Evolutionary conservation across 2,113 vertebrate species (phyloP).

Genomic region (Rhinoptilus africanus): DNA sequence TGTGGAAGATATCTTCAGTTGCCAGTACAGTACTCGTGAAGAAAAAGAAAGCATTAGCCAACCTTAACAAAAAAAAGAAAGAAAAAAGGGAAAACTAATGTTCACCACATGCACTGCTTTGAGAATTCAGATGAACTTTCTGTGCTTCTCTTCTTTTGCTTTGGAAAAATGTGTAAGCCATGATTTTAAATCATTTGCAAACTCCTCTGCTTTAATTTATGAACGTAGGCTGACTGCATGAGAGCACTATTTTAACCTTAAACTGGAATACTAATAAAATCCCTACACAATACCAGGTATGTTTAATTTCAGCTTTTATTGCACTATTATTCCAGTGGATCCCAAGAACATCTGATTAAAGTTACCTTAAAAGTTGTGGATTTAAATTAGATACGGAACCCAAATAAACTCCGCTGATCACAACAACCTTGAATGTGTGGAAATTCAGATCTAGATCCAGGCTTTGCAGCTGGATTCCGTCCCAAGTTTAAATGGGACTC

Average conservation of each 20-base stretch:
- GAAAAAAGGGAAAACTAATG: background rate
- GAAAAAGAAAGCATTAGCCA: background rate
- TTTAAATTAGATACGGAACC: conserved; percentile 38
- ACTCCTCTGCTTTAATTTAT: conserved; percentile 40
- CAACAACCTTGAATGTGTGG: conserved; percentile 21
- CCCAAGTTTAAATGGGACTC: background rate
- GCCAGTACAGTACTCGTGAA: background rate
- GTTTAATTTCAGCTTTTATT: conserved; percentile 64
- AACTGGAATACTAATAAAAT: conserved; percentile 25
- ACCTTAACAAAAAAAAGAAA: background rate
- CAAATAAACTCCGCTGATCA: conserved; percentile 4
- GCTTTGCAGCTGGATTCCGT: conserved; percentile 42
- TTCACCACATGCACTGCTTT: conserved; percentile 35
- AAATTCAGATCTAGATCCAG: conserved; percentile 43
- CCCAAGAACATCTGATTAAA: conserved; percentile 60
- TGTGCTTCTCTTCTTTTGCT: conserved; percentile 8
- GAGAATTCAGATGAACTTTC: conserved; percentile 46
- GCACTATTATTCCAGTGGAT: conserved; percentile 38
- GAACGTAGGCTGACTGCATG: background rate
- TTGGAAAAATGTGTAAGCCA: conserved; percentile 18
- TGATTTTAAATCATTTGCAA: conserved; percentile 37
- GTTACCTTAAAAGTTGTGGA: conserved; percentile 56
- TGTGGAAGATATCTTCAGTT: background rate
- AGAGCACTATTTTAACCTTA: conserved; percentile 40
- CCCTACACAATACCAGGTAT: conserved; percentile 24